A percentile compares a stretch with the other conserved stretches of the same genome.
Evolutionary conservation across 2,888 invertebrate species (phyloP).

Genomic region (Automeris io): DNA sequence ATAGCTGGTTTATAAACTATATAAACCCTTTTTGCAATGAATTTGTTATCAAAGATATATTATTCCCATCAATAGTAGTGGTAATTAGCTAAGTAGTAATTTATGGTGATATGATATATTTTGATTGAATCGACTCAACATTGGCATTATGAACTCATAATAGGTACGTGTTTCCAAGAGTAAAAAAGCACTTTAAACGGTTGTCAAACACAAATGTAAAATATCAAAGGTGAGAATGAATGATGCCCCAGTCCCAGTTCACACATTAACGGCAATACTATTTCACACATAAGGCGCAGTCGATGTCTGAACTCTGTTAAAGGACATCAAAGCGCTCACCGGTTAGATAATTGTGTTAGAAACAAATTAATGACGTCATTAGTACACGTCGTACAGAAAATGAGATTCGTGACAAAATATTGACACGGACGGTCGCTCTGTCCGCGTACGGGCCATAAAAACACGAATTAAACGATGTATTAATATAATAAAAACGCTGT

Average conservation of each 20-base stretch:
- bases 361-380: constrained; percentile 68
- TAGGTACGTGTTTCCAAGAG: constrained; percentile 1
- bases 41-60: too few relatives aligned
- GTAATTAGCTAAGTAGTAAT: too few relatives aligned
- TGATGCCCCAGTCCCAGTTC: constrained; percentile 22
- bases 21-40: too few relatives aligned
- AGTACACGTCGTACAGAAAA: constrained; percentile 58
- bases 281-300: constrained; percentile 31
- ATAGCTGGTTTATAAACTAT: too few relatives aligned
- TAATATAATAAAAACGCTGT: constrained; percentile 54
- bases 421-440: constrained; percentile 48
- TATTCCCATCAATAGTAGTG: too few relatives aligned
- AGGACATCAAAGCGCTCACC: constrained; percentile 58
- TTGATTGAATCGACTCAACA: too few relatives aligned
- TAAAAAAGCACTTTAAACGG: constrained; percentile 8
- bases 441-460: constrained; percentile 40
- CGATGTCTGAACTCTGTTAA: constrained; percentile 35
- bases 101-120: too few relatives aligned
- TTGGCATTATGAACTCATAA: too few relatives aligned
- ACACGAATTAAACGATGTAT: constrained; percentile 54
- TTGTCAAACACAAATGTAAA: constrained; percentile 12
- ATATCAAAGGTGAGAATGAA: constrained; percentile 10
- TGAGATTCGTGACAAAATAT: constrained; percentile 74
- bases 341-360: constrained; percentile 63
- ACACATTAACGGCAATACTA: constrained; percentile 33